phyloP scores from a whole-genome alignment of 2,113 vertebrate species.

The Nycticebus coucang region DNA sequence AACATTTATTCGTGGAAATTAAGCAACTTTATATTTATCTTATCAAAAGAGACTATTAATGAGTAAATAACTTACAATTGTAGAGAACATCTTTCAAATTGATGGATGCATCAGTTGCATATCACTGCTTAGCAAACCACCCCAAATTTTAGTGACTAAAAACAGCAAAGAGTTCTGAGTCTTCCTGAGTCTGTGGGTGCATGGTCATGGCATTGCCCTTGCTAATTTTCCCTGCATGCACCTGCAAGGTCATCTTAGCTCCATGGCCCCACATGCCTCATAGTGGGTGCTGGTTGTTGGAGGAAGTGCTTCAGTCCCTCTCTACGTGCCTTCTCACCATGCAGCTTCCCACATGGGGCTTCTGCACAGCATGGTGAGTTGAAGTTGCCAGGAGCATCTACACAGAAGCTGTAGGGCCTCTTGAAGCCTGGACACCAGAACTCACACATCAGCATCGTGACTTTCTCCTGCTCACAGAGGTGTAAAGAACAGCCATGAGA shows the following conservation, averaged over 20 bases:
- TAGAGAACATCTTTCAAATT: not conserved
- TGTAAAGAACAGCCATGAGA: not conserved
- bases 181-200: not conserved
- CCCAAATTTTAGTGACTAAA: not conserved
- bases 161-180: not conserved
- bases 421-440: not conserved
- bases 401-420: rapidly evolving
- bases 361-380: rapidly evolving
- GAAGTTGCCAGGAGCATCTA: not conserved
- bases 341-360: not conserved
- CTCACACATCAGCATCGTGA: not conserved
- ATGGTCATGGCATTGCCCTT: no score
- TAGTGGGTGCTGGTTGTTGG: not conserved
- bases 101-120: not conserved
- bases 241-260: not conserved
- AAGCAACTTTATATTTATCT: not conserved
- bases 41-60: not conserved
- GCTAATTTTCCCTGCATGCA: not conserved
- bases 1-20: not conserved
- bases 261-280: not conserved
- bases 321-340: not conserved
- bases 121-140: rapidly evolving
- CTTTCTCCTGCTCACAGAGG: not conserved
- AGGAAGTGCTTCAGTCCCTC: not conserved
- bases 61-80: not conserved